Conservation (phyloP, 2,888 invertebrate species). For the Suillia variegata region DNA sequence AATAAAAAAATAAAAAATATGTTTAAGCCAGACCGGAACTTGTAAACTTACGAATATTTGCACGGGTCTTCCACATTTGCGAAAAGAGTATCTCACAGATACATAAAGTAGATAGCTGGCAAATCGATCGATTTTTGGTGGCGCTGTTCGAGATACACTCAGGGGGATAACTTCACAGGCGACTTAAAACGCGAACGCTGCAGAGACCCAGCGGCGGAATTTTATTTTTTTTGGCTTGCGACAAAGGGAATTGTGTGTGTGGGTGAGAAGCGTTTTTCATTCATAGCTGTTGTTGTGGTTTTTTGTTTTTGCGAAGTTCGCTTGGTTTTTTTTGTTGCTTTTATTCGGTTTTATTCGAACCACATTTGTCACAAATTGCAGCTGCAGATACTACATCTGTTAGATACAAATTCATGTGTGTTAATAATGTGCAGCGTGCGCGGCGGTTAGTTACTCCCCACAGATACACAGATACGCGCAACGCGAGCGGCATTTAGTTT, state of each 20-base stretch:
- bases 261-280: constrained; percentile 6
- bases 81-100: constrained; percentile 15
- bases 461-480: constrained; percentile 1
- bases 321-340: too few relatives aligned
- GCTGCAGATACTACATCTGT: constrained; percentile 25
- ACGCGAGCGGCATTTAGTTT: constrained; percentile 22
- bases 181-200: too few relatives aligned
- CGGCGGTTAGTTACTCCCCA: too few relatives aligned
- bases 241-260: constrained; percentile 4
- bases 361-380: not conserved
- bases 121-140: not conserved
- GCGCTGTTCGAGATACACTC: not conserved
- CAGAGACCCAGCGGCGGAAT: not conserved
- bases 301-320: not conserved
- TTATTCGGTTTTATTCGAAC: too few relatives aligned
- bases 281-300: not conserved
- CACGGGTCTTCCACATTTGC: not conserved
- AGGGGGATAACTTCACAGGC: too few relatives aligned
- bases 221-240: not conserved
- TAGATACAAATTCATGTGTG: constrained; percentile 24
- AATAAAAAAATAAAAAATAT: not conserved
- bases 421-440: not conserved
- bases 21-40: constrained; percentile 5
- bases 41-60: constrained; percentile 3
- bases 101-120: constrained; percentile 10